These are phyloP conservation scores for Pagrus major DNA, from an alignment of 2,113 vertebrate species.

Conservation along the genomic window DNA sequence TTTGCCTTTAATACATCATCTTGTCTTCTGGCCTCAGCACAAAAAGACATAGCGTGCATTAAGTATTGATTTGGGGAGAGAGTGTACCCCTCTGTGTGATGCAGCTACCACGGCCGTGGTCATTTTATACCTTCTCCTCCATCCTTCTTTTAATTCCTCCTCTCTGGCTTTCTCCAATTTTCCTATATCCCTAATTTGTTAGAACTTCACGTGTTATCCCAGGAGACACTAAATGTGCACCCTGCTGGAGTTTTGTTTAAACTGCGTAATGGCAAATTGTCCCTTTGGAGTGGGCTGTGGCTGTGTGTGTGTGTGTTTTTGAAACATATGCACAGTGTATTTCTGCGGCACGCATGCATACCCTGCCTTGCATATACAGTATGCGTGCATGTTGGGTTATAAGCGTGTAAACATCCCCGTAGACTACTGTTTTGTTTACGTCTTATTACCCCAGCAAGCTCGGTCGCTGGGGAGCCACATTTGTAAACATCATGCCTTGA, in stretches of 20 bases:
- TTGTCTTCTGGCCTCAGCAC: conserved; percentile 59
- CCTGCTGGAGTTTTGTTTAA: conserved; percentile 28
- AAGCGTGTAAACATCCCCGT: conserved; percentile 67
- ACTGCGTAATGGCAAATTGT: conserved; percentile 24
- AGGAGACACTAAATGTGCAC: conserved; percentile 30
- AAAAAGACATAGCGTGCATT: conserved; percentile 38
- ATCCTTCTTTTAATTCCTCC: conserved; percentile 22
- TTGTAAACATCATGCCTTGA: conserved; percentile 81
- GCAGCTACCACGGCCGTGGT: not conserved
- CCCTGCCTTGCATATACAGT: conserved; percentile 1
- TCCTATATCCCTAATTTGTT: conserved; percentile 22
- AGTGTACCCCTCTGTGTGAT: conserved; percentile 14
- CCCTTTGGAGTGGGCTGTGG: conserved; percentile 5
- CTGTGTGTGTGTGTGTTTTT: conserved; percentile 11
- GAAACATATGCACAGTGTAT: not conserved
- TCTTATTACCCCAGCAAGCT: conserved; percentile 71
- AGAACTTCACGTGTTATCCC: conserved; percentile 33
- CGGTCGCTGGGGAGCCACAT: conserved; percentile 77
- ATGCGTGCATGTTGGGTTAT: conserved; percentile 21
- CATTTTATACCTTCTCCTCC: not conserved
- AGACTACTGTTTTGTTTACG: conserved; percentile 76
- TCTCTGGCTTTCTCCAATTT: not conserved
- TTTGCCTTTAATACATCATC: conserved; percentile 49
- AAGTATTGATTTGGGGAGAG: conserved; percentile 55
- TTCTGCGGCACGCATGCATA: not conserved